These are phyloP conservation scores for Drosophila teissieri DNA, from an alignment of 1,140 invertebrate genomes.

Conservation along the genomic window DNA sequence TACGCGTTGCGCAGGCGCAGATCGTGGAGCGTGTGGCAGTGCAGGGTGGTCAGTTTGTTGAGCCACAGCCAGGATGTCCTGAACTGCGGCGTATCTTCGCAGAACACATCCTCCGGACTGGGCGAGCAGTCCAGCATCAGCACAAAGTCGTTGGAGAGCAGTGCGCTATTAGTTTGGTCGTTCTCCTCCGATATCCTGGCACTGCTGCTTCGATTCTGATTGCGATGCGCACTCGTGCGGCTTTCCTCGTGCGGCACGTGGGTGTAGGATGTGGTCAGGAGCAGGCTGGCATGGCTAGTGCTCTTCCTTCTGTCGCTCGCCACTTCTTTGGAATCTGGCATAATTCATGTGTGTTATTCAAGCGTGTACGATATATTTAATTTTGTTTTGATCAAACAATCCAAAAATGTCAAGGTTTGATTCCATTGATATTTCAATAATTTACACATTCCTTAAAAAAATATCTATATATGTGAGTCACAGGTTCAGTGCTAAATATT, in stretches of 20 bases:
- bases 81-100: slow-evolving; percentile 21
- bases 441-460: neutral
- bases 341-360: neutral
- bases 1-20: slow-evolving; percentile 60
- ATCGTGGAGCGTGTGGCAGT: slow-evolving; percentile 38
- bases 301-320: neutral
- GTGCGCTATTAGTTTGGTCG: neutral
- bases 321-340: neutral
- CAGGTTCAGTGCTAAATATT: slow-evolving; percentile 18
- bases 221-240: neutral
- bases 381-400: slow-evolving; percentile 5
- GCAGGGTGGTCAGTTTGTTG: slow-evolving; percentile 46
- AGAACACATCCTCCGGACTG: slow-evolving; percentile 44
- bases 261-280: neutral
- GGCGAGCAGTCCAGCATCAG: slow-evolving; percentile 46
- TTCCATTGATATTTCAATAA: no score
- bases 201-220: neutral
- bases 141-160: slow-evolving; percentile 46
- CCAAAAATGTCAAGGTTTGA: slow-evolving; percentile 6
- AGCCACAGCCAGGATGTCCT: slow-evolving; percentile 46
- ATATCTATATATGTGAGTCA: neutral
- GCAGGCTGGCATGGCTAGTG: neutral
- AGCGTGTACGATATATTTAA: neutral
- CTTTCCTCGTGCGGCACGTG: neutral
- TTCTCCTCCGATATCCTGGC: neutral